Conservation (phyloP, 2,797 vertebrate species). For the Protosalanx chinensis region DNA sequence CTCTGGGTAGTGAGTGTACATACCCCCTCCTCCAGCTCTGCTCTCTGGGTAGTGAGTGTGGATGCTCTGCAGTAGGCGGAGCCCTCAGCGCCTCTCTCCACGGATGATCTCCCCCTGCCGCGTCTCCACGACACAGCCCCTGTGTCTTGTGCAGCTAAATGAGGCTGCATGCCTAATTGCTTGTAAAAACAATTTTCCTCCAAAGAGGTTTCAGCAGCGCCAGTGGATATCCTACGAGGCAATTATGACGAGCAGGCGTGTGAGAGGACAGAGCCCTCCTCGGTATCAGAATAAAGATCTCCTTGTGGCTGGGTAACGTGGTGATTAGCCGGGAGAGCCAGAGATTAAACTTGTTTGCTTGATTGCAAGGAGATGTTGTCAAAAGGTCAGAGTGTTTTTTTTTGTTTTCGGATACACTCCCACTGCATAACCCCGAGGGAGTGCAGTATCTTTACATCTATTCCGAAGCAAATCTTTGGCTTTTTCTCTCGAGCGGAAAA, state of each 20-base stretch:
- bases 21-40: neutral
- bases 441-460: too few species aligned
- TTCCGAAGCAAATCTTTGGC: too few species aligned
- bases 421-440: too few species aligned
- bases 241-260: conserved; percentile 16
- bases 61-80: neutral
- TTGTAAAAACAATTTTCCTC: conserved; percentile 34
- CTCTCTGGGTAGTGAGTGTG: neutral
- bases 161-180: conserved; percentile 34
- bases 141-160: conserved; percentile 26
- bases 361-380: neutral
- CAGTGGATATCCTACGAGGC: conserved; percentile 19
- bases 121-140: conserved; percentile 9
- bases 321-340: neutral
- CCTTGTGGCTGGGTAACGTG: conserved; percentile 5
- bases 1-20: too few species aligned
- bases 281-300: conserved; percentile 10
- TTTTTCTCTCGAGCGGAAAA: too few species aligned
- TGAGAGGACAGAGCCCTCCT: conserved; percentile 4
- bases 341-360: conserved; percentile 3
- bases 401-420: too few species aligned
- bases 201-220: conserved; percentile 19
- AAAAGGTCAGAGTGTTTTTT: neutral
- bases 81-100: neutral
- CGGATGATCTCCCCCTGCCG: neutral